Conservation (phyloP, 2,797 vertebrate genomes). For the Nasua narica region DNA sequence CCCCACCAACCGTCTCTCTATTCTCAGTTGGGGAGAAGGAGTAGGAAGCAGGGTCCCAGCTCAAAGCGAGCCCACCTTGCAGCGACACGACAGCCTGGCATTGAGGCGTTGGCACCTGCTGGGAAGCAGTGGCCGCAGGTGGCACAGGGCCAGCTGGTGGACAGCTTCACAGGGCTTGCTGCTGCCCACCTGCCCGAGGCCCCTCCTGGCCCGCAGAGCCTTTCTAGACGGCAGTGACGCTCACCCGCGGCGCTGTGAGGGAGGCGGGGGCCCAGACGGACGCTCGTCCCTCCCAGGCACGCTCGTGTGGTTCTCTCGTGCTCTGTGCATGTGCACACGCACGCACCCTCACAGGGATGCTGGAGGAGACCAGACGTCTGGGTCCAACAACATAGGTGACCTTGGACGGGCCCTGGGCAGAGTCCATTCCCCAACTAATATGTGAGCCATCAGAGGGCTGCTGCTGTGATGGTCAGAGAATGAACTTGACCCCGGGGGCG, state of each 20-base stretch:
- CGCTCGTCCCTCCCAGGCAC: fast-evolving
- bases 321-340: fast-evolving
- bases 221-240: not conserved
- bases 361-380: not conserved
- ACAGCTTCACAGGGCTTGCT: not conserved
- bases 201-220: not conserved
- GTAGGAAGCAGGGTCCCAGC: not conserved
- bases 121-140: not conserved
- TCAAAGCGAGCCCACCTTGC: not conserved
- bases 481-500: not conserved
- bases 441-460: not conserved
- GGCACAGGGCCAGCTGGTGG: not conserved
- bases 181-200: not conserved
- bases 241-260: not conserved
- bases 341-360: not conserved
- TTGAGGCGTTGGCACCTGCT: not conserved
- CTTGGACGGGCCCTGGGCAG: fast-evolving
- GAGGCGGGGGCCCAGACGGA: too few species aligned
- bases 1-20: not conserved
- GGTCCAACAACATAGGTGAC: not conserved
- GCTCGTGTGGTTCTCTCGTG: too few species aligned
- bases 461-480: not conserved
- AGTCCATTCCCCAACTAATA: too few species aligned
- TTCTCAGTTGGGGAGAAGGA: not conserved
- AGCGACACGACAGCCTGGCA: not conserved